A percentile compares a stretch with the other conserved stretches of the same genome.
These are phyloP conservation scores for Porites evermanni DNA, from an alignment of 92 coral and sea anemone species.

Conservation along the genomic window DNA sequence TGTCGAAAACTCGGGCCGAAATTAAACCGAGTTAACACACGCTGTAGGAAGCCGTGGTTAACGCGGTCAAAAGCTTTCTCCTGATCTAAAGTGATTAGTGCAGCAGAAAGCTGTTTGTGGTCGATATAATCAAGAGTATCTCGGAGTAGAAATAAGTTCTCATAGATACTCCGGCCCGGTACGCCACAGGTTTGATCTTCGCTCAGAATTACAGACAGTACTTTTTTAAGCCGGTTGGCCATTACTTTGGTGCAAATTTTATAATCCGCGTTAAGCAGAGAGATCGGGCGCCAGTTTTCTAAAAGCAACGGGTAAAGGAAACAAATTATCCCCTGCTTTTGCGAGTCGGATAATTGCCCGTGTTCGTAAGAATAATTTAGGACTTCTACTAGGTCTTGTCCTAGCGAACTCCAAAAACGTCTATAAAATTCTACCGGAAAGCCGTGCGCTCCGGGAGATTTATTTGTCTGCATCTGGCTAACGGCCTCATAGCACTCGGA, in stretches of 20 bases:
- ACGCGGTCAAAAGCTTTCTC: conserved; percentile 56
- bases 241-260: conserved; percentile 24
- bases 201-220: conserved; percentile 13
- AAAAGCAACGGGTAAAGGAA: neutral
- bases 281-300: conserved; percentile 19
- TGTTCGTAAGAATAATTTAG: neutral
- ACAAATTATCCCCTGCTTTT: conserved; percentile 6
- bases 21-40: neutral
- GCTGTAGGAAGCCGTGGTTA: conserved; percentile 9
- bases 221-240: neutral
- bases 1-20: conserved; percentile 30
- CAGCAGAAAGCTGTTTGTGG: neutral
- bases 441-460: conserved; percentile 33
- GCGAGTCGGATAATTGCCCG: conserved; percentile 10
- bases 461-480: conserved; percentile 15
- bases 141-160: conserved; percentile 7
- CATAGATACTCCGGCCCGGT: conserved; percentile 3
- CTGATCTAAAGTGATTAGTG: conserved; percentile 11
- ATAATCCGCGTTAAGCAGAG: conserved; percentile 22
- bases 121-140: neutral
- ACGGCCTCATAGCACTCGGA: conserved; percentile 34
- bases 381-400: neutral
- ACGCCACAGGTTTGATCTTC: conserved; percentile 39
- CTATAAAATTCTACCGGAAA: conserved; percentile 30
- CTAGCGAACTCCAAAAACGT: conserved; percentile 16